Evolutionary conservation across 2,888 invertebrate species (phyloP).

Genomic region (Lingula anatina): DNA sequence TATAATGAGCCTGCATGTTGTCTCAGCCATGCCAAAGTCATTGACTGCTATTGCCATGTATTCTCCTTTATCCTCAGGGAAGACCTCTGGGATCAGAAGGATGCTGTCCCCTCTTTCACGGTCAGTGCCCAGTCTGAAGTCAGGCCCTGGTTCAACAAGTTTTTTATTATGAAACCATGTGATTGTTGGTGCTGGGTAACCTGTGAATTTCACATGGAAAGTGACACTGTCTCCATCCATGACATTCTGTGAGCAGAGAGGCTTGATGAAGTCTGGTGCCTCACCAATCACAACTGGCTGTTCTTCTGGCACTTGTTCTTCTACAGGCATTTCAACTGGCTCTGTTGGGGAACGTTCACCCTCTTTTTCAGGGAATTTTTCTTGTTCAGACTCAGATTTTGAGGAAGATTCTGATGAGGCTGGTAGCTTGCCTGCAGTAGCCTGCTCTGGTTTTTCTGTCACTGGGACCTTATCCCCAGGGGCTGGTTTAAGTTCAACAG

Average conservation of each 20-base stretch:
- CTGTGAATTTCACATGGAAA: slow-evolving; percentile 34
- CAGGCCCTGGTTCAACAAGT: slow-evolving; percentile 46
- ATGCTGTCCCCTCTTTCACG: no score
- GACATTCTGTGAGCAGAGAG: slow-evolving; percentile 68
- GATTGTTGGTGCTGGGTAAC: slow-evolving; percentile 37
- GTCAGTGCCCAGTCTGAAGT: slow-evolving; percentile 52
- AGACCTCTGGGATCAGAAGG: slow-evolving; percentile 90
- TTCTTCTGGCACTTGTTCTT: slow-evolving; percentile 8
- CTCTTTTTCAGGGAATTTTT: no score
- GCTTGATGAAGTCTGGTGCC: slow-evolving; percentile 74
- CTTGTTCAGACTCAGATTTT: slow-evolving; percentile 8
- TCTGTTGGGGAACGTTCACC: slow-evolving; percentile 14
- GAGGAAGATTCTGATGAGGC: slow-evolving; percentile 6
- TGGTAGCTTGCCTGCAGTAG: slow-evolving; percentile 8
- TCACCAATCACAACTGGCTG: not conserved
- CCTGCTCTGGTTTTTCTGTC: slow-evolving; percentile 12
- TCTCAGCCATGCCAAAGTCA: slow-evolving; percentile 90
- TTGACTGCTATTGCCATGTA: slow-evolving; percentile 82
- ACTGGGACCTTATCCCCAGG: slow-evolving; percentile 11
- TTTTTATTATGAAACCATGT: slow-evolving; percentile 54
- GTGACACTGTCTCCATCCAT: slow-evolving; percentile 81
- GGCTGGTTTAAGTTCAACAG: no score
- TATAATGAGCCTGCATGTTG: slow-evolving; percentile 63
- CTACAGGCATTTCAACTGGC: slow-evolving; percentile 13
- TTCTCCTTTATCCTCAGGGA: slow-evolving; percentile 96